Conservation (phyloP, 2,113 vertebrate species). For the Columbina picui region DNA sequence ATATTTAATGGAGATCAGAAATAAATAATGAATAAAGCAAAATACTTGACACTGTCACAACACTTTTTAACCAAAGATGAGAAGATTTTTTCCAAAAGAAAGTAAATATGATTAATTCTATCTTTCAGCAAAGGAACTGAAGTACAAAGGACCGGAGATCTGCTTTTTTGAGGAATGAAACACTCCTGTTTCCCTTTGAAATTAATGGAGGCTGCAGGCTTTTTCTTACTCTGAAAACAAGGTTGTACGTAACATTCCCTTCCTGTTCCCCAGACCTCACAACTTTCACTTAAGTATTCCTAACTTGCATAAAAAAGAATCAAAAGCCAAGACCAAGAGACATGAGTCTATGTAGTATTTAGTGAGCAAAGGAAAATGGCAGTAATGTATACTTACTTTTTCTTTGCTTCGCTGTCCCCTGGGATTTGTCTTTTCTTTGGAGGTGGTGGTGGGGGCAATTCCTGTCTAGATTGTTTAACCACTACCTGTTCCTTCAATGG, state of each 20-base stretch:
- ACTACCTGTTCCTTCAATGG: slow-evolving; percentile 56
- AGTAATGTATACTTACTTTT: slow-evolving; percentile 78
- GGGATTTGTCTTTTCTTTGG: slow-evolving; percentile 89
- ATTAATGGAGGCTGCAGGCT: neutral
- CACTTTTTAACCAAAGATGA: neutral
- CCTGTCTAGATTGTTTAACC: slow-evolving; percentile 71
- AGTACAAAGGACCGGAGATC: neutral
- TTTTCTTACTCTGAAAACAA: neutral
- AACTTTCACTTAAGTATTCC: neutral
- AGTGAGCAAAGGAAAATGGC: neutral
- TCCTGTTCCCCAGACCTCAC: neutral
- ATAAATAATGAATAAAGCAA: neutral
- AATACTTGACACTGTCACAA: neutral
- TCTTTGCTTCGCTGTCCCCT: slow-evolving; percentile 82
- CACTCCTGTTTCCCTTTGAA: neutral
- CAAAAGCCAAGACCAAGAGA: neutral
- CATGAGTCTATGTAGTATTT: neutral
- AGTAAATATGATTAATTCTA: neutral
- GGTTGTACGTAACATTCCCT: neutral
- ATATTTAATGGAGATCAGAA: neutral
- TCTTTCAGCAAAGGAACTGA: neutral
- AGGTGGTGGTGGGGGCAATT: slow-evolving; percentile 81
- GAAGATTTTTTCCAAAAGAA: neutral
- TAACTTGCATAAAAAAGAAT: neutral
- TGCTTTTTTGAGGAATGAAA: neutral